A percentile compares a stretch with the other conserved stretches of the same genome.
Evolutionary conservation across 2,888 invertebrate genomes (phyloP).

Genomic region (Acholoe squamosa): DNA sequence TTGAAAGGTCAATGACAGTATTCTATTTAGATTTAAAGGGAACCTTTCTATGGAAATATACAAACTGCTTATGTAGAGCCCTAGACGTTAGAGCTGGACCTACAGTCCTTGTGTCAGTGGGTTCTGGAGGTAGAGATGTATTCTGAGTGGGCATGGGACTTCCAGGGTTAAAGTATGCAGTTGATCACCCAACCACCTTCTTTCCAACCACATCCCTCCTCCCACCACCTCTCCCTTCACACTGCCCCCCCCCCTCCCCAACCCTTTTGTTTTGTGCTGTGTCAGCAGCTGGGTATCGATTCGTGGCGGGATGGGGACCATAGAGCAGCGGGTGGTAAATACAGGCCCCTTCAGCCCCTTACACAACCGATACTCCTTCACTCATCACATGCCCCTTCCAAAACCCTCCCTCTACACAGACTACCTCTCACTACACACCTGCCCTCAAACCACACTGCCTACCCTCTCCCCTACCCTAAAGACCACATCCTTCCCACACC

Average conservation of each 20-base stretch:
- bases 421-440: too few species aligned
- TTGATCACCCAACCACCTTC: not conserved
- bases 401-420: too few species aligned
- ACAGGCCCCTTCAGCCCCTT: not conserved
- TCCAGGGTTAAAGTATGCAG: not conserved
- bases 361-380: too few species aligned
- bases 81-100: not conserved
- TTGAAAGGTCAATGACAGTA: too few species aligned
- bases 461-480: too few species aligned
- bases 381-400: not conserved
- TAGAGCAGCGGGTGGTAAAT: not conserved
- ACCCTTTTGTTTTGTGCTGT: conserved; percentile 22
- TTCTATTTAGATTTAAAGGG: too few species aligned
- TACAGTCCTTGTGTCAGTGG: not conserved
- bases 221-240: not conserved
- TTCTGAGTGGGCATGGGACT: not conserved
- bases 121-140: not conserved
- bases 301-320: not conserved
- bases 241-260: not conserved
- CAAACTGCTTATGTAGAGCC: too few species aligned
- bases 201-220: not conserved
- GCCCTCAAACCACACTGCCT: too few species aligned
- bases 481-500: too few species aligned
- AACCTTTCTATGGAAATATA: too few species aligned
- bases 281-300: not conserved